A percentile compares a stretch with the other conserved stretches of the same genome.
These are phyloP conservation scores for Drepana falcataria DNA, from an alignment of 2,888 invertebrate genomes.

Conservation along the genomic window DNA sequence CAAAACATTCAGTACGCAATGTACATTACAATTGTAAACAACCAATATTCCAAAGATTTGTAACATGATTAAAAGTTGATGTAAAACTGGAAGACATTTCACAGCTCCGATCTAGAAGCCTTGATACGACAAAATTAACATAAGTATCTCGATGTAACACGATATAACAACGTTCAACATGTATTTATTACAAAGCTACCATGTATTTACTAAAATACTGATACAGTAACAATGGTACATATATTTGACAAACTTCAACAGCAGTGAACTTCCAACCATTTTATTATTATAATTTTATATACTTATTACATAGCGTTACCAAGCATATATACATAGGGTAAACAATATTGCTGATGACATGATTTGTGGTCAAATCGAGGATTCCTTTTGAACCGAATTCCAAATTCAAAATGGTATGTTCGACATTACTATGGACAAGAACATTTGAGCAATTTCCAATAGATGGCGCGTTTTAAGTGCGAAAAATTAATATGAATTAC, in stretches of 20 bases:
- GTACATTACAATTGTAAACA: conserved; percentile 17
- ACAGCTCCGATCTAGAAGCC: conserved; percentile 31
- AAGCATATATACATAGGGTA: not conserved
- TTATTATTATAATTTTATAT: not conserved
- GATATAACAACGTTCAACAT: conserved; percentile 18
- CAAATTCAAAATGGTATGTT: too few species aligned
- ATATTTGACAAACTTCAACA: conserved; percentile 3
- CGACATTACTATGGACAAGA: too few species aligned
- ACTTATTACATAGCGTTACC: not conserved
- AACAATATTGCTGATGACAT: not conserved
- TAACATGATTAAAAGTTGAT: conserved; percentile 28
- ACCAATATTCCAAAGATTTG: conserved; percentile 59
- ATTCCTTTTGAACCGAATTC: too few species aligned
- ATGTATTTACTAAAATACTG: conserved; percentile 15
- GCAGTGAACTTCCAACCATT: not conserved
- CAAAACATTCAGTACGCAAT: conserved; percentile 17
- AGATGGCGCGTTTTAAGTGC: too few species aligned
- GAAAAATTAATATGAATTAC: not conserved
- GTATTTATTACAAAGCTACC: conserved; percentile 12
- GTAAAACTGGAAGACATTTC: conserved; percentile 59
- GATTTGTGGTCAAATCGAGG: too few species aligned
- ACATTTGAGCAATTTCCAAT: too few species aligned
- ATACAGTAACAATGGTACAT: conserved; percentile 16
- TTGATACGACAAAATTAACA: conserved; percentile 13
- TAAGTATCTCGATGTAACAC: conserved; percentile 23